A percentile compares a stretch with the other conserved stretches of the same genome.
Evolutionary conservation across 2,113 vertebrate genomes (phyloP).

Genomic region (Neofelis nebulosa): DNA sequence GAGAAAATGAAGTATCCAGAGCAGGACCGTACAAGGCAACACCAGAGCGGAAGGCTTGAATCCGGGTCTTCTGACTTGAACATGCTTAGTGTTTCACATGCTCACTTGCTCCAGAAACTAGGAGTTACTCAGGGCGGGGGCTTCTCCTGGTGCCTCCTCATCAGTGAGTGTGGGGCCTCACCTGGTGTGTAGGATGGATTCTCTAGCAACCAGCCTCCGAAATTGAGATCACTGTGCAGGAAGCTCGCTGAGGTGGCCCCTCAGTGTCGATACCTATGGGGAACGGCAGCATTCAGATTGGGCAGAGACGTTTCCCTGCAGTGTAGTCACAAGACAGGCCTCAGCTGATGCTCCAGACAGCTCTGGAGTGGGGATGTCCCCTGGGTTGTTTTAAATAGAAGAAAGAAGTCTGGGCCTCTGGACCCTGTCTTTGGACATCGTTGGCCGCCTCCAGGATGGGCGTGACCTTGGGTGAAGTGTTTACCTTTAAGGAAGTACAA

Average conservation of each 20-base stretch:
- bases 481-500: not conserved
- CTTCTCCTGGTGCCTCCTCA: not conserved
- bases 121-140: too few species aligned
- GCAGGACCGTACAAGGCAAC: not conserved
- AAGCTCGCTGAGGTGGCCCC: not conserved
- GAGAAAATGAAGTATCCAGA: not conserved
- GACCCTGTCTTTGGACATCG: not conserved
- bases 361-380: not conserved
- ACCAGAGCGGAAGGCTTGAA: not conserved
- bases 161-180: not conserved
- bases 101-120: rapidly evolving
- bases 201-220: not conserved
- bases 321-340: not conserved
- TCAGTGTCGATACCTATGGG: not conserved
- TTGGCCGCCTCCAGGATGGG: not conserved
- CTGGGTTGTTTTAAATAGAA: not conserved
- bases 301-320: not conserved
- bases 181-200: not conserved
- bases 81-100: too few species aligned
- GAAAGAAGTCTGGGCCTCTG: too few species aligned
- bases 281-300: rapidly evolving
- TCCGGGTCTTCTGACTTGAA: not conserved
- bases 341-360: not conserved
- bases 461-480: not conserved
- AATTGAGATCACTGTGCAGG: not conserved